Evolutionary conservation across 1,140 invertebrate genomes (phyloP), one percentile per base, ranked within the genome.

Genomic region (Drosophila oshimai): DNA sequence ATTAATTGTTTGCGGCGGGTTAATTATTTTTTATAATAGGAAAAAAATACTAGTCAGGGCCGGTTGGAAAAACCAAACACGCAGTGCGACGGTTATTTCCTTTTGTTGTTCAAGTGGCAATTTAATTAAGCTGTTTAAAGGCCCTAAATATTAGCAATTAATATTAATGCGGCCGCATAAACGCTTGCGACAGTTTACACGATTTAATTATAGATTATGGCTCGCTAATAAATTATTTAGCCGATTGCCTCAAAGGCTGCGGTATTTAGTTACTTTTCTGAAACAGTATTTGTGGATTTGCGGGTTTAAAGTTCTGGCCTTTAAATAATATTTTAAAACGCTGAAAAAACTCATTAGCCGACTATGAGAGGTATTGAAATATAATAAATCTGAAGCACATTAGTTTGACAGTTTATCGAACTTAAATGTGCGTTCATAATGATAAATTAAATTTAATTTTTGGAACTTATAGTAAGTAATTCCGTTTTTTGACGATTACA

Each of bases 201-300:
- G 81, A 86, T 86, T 86, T 86, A 86, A 86, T 86, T 87, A 87
- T 86, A 86, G 81, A 86, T 86, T 87, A 72, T 41, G 53, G 22
- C 24, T 7, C 13, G 45, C 15, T 36, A 71, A 61, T 71, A 61
- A 60, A 71, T 71, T 39, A 71, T 71, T 45, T 65, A 65, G 42
- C 4, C 6, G 13, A 18, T 4, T 10, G 26, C 18, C 6, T 36
- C 24, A 13, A 18, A 13, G 28, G 17, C 3, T 15, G 9, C 13
- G 31, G 7, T 17, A 10, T 20, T 10, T 26, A 6, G n/a, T 20
- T 29, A 7, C 20, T 20, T 41, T 10, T 13, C 10, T 36, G n/a
- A 7, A 5, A 7, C 9, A 9, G n/a, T 13, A 10, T 33, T 33
- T 13, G 13, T 20, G 7, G 15, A n/a, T 22, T 6, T 26, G 13